Evolutionary conservation across 2,797 vertebrate genomes (phyloP).

Genomic region (Phaenicophaeus curvirostris): DNA sequence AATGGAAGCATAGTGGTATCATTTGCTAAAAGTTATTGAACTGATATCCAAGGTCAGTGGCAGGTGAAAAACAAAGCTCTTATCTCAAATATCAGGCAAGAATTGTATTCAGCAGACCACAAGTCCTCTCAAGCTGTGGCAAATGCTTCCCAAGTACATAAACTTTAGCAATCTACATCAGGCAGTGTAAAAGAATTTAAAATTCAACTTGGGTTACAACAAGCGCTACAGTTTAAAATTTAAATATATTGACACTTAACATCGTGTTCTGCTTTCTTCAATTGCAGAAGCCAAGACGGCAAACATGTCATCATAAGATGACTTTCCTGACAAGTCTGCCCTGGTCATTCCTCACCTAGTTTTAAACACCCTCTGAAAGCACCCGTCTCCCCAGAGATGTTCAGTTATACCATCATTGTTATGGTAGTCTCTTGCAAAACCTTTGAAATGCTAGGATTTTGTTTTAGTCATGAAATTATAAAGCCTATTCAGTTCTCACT

Average conservation of each 20-base stretch:
- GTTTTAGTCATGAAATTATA: not conserved
- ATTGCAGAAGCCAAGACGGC: not conserved
- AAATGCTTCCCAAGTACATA: not conserved
- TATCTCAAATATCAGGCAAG: not conserved
- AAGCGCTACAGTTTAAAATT: not conserved
- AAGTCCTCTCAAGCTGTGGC: not conserved
- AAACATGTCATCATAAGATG: not conserved
- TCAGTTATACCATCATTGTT: not conserved
- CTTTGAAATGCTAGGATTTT: not conserved
- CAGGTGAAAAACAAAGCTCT: not conserved
- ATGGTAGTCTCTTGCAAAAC: not conserved
- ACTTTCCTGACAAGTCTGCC: not conserved
- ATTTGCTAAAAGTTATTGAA: slow-evolving; percentile 7
- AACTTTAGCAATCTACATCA: not conserved
- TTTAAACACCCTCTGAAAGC: not conserved
- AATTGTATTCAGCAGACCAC: not conserved
- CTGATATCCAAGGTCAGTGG: slow-evolving; percentile 25
- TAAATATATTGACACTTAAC: not conserved
- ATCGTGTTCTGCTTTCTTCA: not conserved
- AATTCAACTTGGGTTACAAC: not conserved
- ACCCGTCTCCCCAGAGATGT: not conserved
- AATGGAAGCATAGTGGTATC: not conserved
- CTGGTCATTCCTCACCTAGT: not conserved
- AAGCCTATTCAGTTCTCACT: not conserved
- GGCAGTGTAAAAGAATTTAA: not conserved